Conservation (phyloP, 2,888 invertebrate species). For the Drosophila neotestacea region DNA sequence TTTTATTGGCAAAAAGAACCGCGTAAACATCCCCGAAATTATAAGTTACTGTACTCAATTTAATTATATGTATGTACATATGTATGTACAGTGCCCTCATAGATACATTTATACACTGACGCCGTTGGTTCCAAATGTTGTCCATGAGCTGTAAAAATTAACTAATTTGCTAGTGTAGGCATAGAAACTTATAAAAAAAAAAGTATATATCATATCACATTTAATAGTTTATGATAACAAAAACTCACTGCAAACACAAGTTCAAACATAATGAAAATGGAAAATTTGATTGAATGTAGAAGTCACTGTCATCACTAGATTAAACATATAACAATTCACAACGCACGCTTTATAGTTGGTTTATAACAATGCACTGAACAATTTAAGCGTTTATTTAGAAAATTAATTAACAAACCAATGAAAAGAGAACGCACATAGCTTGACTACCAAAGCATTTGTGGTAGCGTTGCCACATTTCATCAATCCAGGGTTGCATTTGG, state of each 20-base stretch:
- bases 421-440: conserved; percentile 36
- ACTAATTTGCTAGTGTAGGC: neutral
- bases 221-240: neutral
- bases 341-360: neutral
- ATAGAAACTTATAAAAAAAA: neutral
- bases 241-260: conserved; percentile 3
- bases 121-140: neutral
- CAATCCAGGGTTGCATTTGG: neutral
- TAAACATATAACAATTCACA: neutral
- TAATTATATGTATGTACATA: conserved; percentile 4
- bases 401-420: conserved; percentile 22
- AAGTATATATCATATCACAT: neutral
- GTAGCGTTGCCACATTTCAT: conserved; percentile 27
- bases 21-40: conserved; percentile 13
- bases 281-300: neutral
- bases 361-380: conserved; percentile 11
- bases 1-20: conserved; percentile 45
- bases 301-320: conserved; percentile 1
- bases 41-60: neutral
- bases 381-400: neutral
- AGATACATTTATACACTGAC: neutral
- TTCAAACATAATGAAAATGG: neutral
- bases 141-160: neutral
- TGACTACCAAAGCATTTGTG: conserved; percentile 3
- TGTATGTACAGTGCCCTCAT: too few species aligned